phyloP scores from a whole-genome alignment of 2,888 invertebrate genomes.

The Drosophila nigritarsus region DNA sequence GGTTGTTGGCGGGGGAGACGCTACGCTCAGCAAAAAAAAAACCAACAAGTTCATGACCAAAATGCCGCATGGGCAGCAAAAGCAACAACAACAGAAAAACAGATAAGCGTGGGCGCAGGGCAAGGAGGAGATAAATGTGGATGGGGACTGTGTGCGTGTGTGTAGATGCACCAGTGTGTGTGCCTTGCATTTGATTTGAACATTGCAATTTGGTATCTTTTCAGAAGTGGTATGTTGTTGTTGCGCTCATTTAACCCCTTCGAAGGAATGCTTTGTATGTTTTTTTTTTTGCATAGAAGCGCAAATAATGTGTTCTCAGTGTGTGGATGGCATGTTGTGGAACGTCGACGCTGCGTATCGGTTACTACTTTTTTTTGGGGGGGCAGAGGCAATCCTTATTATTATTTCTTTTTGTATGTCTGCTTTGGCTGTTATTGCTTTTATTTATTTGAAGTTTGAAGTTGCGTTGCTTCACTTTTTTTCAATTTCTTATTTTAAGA shows the following conservation, averaged over 20 bases:
- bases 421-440: constrained; percentile 49
- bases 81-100: constrained; percentile 18
- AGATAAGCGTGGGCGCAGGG: constrained; percentile 61
- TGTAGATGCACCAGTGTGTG: constrained; percentile 49
- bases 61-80: constrained; percentile 63
- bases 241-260: constrained; percentile 74
- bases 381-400: constrained; percentile 24
- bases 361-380: constrained; percentile 8
- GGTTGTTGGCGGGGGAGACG: constrained; percentile 16
- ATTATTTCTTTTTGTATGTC: background rate
- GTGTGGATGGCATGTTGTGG: constrained; percentile 83
- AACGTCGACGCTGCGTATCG: constrained; percentile 74
- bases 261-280: constrained; percentile 65
- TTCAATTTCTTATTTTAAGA: constrained; percentile 25
- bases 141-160: constrained; percentile 15
- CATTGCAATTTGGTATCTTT: constrained; percentile 50
- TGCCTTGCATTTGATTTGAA: constrained; percentile 57
- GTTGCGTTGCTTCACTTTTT: constrained; percentile 28
- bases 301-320: constrained; percentile 47
- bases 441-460: constrained; percentile 41
- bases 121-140: background rate
- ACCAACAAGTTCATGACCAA: constrained; percentile 76
- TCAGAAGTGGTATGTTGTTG: constrained; percentile 38
- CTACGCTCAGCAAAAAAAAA: constrained; percentile 21
- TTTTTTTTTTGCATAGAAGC: constrained; percentile 56